Evolutionary conservation across 2,113 vertebrate genomes (phyloP).

Genomic region (Onychostoma macrolepis): DNA sequence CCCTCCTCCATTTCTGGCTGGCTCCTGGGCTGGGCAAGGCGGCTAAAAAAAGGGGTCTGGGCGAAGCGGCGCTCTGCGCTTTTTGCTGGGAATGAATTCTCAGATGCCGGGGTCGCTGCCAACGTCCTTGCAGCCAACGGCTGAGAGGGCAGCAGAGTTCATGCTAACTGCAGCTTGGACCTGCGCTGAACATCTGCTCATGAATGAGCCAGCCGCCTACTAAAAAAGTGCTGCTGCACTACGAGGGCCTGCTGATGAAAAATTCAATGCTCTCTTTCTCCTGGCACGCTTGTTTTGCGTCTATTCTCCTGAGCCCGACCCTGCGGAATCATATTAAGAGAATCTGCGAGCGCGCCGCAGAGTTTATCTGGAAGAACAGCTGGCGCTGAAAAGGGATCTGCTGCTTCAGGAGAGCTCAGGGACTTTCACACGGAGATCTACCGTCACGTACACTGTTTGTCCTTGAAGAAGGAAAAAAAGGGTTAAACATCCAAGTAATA

Average conservation of each 20-base stretch:
- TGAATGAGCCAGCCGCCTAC: conserved; percentile 96
- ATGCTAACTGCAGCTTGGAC: conserved; percentile 90
- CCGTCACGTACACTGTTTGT: conserved; percentile 88
- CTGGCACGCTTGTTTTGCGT: conserved; percentile 95
- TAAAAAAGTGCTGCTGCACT: conserved; percentile 51
- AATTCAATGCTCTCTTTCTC: conserved; percentile 92
- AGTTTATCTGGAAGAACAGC: conserved; percentile 97
- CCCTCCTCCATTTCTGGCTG: conserved; percentile 66
- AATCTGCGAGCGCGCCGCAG: conserved; percentile 89
- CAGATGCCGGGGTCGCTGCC: conserved; percentile 87
- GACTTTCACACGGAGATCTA: conserved; percentile 85
- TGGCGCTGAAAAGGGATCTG: conserved; percentile 94
- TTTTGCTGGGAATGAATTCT: conserved; percentile 85
- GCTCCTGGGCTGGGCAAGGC: conserved; percentile 77
- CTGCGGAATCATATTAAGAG: conserved; percentile 98
- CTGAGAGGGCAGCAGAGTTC: conserved; percentile 92
- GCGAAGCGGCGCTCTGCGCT: conserved; percentile 61
- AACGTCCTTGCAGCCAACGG: conserved; percentile 92
- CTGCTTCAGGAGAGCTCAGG: conserved; percentile 86
- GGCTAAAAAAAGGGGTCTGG: conserved; percentile 76
- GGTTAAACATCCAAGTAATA: conserved; percentile 65
- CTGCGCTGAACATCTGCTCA: conserved; percentile 99
- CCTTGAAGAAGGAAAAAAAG: conserved; percentile 82
- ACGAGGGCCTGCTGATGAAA: conserved; percentile 90
- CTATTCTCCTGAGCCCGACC: conserved; percentile 97